These are phyloP conservation scores for Synodontis membranacea DNA, from an alignment of 2,113 vertebrate species.

Conservation along the genomic window DNA sequence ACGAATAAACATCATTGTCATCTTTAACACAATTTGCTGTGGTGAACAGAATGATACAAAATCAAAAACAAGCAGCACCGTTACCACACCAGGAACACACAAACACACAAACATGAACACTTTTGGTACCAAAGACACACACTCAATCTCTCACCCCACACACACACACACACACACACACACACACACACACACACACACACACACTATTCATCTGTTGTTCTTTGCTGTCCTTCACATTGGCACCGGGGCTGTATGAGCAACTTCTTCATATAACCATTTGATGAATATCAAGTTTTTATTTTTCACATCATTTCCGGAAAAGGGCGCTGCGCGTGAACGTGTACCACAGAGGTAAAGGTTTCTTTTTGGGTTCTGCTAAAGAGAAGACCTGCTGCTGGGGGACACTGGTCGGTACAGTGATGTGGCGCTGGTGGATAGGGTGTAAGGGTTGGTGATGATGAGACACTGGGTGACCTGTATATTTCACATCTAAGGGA, in stretches of 20 bases:
- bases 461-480: constrained; percentile 73
- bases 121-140: constrained; percentile 44
- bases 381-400: constrained; percentile 94
- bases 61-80: constrained; percentile 64
- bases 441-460: constrained; percentile 87
- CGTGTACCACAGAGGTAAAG: constrained; percentile 86
- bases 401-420: constrained; percentile 90
- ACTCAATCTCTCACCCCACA: constrained; percentile 5
- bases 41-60: constrained; percentile 41
- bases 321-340: constrained; percentile 88
- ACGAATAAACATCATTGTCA: constrained; percentile 60
- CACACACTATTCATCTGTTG: constrained; percentile 44
- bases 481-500: constrained; percentile 78
- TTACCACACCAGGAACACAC: constrained; percentile 57
- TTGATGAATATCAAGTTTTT: not conserved
- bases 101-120: constrained; percentile 62
- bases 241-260: not conserved
- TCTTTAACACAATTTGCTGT: constrained; percentile 53
- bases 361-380: constrained; percentile 92
- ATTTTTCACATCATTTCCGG: constrained; percentile 74
- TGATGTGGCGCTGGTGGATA: constrained; percentile 92
- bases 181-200: constrained; percentile 28
- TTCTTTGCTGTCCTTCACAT: constrained; percentile 28
- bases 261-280: constrained; percentile 17
- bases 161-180: constrained; percentile 44